These are phyloP conservation scores for Emmelina monodactyla DNA, from an alignment of 2,888 invertebrate species.

Conservation along the genomic window DNA sequence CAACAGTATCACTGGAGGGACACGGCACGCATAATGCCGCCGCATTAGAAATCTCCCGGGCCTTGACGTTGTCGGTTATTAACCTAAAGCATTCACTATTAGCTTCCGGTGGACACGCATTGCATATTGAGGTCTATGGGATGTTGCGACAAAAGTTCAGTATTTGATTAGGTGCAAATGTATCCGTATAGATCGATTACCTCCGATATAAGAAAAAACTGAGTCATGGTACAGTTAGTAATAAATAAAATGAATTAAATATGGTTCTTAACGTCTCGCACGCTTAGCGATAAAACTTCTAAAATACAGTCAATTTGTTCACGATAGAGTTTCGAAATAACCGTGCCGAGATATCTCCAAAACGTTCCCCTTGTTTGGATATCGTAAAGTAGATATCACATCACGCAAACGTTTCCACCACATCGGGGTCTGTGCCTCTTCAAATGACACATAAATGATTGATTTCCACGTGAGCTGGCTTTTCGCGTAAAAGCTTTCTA, in stretches of 20 bases:
- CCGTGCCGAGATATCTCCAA: conserved; percentile 46
- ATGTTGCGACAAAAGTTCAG: conserved; percentile 39
- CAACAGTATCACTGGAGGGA: not conserved
- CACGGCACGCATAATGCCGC: conserved; percentile 16
- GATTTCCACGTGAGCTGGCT: too few relatives aligned
- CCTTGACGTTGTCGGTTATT: conserved; percentile 38
- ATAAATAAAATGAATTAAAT: not conserved
- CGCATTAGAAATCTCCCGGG: conserved; percentile 36
- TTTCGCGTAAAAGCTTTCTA: too few relatives aligned
- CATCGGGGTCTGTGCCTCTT: not conserved
- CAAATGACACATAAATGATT: not conserved
- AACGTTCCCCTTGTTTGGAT: conserved; percentile 19
- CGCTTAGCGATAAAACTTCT: conserved; percentile 15
- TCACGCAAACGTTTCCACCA: conserved; percentile 18
- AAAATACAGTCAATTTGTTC: conserved; percentile 10
- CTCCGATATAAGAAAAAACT: not conserved
- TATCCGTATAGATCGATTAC: not conserved
- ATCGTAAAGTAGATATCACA: not conserved
- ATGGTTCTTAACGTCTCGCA: conserved; percentile 7
- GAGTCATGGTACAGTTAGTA: too few relatives aligned
- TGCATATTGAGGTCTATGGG: conserved; percentile 43
- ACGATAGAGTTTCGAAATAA: conserved; percentile 16
- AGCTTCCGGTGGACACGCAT: conserved; percentile 48
- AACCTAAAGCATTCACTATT: conserved; percentile 43
- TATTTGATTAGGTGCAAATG: conserved; percentile 4